A percentile compares a stretch with the other conserved stretches of the same genome.
Conservation (phyloP, 1,140 invertebrate species). For the Drosophila ficusphila region DNA sequence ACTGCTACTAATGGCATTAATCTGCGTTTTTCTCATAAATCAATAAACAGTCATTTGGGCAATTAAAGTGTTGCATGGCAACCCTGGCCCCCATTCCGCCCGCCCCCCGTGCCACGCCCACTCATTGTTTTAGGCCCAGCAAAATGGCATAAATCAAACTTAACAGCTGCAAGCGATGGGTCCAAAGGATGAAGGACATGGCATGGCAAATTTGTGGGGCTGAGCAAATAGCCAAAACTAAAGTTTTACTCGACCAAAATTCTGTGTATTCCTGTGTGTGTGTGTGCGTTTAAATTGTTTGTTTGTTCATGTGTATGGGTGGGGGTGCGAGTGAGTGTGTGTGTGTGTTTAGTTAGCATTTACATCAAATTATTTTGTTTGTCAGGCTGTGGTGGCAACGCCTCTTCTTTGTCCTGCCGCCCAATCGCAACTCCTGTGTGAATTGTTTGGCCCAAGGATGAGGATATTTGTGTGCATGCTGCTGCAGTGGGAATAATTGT, state of each 20-base stretch:
- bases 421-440: background rate
- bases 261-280: slow-evolving; percentile 14
- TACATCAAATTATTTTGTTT: slow-evolving; percentile 68
- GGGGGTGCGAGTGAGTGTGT: slow-evolving; percentile 15
- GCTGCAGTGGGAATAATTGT: slow-evolving; percentile 36
- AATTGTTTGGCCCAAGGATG: slow-evolving; percentile 6
- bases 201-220: background rate
- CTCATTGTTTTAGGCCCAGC: slow-evolving; percentile 45
- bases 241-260: slow-evolving; percentile 46
- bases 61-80: slow-evolving; percentile 74
- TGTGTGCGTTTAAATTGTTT: slow-evolving; percentile 34
- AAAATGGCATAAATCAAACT: slow-evolving; percentile 68
- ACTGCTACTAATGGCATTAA: slow-evolving; percentile 58
- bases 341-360: slow-evolving; percentile 56
- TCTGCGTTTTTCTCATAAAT: slow-evolving; percentile 68
- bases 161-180: slow-evolving; percentile 56
- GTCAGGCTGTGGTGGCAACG: slow-evolving; percentile 49
- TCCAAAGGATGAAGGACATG: slow-evolving; percentile 40
- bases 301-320: slow-evolving; percentile 19
- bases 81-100: slow-evolving; percentile 7
- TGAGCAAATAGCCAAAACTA: slow-evolving; percentile 48
- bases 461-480: slow-evolving; percentile 32
- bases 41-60: slow-evolving; percentile 69
- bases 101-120: slow-evolving; percentile 6
- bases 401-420: slow-evolving; percentile 37